phyloP scores from a whole-genome alignment of 2,888 invertebrate genomes.

The Perithous albicinctus region DNA sequence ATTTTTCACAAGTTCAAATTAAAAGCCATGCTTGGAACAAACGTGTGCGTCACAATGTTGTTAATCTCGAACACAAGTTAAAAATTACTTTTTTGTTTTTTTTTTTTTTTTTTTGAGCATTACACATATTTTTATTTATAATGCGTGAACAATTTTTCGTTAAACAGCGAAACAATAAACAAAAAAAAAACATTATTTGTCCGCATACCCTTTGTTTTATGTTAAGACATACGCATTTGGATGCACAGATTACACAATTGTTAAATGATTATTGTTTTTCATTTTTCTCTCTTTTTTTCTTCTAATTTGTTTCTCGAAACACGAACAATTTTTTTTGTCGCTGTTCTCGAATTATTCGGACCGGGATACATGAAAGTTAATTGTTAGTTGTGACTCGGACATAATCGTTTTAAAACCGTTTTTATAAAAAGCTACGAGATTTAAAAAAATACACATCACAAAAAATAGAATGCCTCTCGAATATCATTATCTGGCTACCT shows the following conservation, averaged over 20 bases:
- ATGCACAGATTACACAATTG: constrained; percentile 60
- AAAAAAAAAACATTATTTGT: constrained; percentile 4
- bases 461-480: constrained; percentile 82
- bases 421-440: constrained; percentile 81
- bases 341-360: constrained; percentile 44
- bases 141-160: constrained; percentile 44
- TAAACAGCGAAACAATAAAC: constrained; percentile 31
- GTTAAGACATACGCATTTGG: constrained; percentile 62
- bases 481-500: constrained; percentile 71
- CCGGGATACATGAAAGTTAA: constrained; percentile 52
- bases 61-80: constrained; percentile 64
- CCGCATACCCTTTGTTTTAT: constrained; percentile 22
- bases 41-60: constrained; percentile 64
- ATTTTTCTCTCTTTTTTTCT: too few species aligned
- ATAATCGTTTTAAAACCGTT: constrained; percentile 68
- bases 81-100: background rate
- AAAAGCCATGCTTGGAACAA: constrained; percentile 68
- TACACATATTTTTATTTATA: constrained; percentile 51
- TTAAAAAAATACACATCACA: constrained; percentile 83
- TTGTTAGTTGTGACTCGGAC: constrained; percentile 65
- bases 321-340: constrained; percentile 31
- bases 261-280: constrained; percentile 45
- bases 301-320: constrained; percentile 34
- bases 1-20: constrained; percentile 50
- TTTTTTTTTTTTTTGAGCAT: constrained; percentile 55